Evolutionary conservation across 1,140 invertebrate species (phyloP), one percentile per base, ranked within the genome.

Genomic region (Tetragnatha versicolor): DNA sequence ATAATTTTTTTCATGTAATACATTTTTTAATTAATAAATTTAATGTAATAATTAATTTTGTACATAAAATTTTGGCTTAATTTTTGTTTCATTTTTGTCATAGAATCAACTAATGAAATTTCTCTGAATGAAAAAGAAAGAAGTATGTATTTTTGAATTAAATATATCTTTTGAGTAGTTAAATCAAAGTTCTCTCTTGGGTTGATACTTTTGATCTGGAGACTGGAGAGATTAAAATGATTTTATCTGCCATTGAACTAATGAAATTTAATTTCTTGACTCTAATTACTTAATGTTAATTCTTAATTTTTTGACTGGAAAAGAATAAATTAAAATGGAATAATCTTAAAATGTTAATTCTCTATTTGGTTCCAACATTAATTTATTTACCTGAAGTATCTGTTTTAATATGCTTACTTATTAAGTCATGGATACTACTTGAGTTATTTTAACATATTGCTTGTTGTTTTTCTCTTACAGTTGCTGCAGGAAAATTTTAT

Each of bases 401-500:
- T 42, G 7, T 42, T 42, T 42, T 9, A 9, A 9, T 55, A 55
- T 22, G n/a, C 3, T 25, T 27, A 55, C 20, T 5, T 22, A 20
- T 55, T 25, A 27, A 55, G 12, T 27, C 1, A 6, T 25, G 3
- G 4, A 4, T 0, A 9, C 17, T 20, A 12, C 4, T 5, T 25
- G 12, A 7, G 7, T 73, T 0, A 14, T 60, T 61, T 39, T 10
- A 20, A 14, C 17, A 1, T 45, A 60, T 60, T 60, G 7, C 20
- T 37, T 65, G 4, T 47, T 33, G 9, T 66, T n/a, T 29, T 29
- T 47, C 3, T 49, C 22, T 33, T 53, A 2, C 35, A 79, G 75
- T 63, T 76, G 33, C 80, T 68, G 45, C 47, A 31, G 83, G 70
- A 25, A 77, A 80, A 14, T 93, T 93, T 82, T 88, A 89, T 82